Evolutionary conservation across 2,113 vertebrate genomes (phyloP).

Genomic region (Terrapene triunguis): DNA sequence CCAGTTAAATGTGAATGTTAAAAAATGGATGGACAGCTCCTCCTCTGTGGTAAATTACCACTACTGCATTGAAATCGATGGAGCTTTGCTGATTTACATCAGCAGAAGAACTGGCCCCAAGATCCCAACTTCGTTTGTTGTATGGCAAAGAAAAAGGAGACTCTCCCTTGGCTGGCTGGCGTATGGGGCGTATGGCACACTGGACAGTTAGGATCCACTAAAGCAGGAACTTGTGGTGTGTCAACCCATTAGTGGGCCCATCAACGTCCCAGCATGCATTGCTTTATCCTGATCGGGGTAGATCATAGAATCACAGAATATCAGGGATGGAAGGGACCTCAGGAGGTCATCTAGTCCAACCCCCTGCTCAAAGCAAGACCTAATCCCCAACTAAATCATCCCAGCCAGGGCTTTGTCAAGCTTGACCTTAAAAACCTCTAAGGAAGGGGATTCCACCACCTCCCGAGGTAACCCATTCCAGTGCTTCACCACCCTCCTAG

Average conservation of each 20-base stretch:
- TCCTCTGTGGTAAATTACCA: neutral
- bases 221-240: neutral
- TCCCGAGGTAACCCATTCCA: too few species aligned
- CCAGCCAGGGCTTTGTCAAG: too few species aligned
- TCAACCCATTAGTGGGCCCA: neutral
- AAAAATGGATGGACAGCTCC: neutral
- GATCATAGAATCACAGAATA: neutral
- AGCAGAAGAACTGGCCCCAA: neutral
- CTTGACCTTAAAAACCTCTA: too few species aligned
- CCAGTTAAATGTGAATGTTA: neutral
- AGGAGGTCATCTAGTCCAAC: too few species aligned
- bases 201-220: neutral
- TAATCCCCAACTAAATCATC: too few species aligned
- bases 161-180: neutral
- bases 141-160: neutral
- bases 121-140: neutral
- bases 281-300: accelerated
- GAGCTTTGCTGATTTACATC: neutral
- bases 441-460: too few species aligned
- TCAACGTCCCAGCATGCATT: accelerated
- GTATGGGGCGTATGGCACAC: neutral
- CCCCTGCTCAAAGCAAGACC: too few species aligned
- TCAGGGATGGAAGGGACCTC: too few species aligned
- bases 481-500: too few species aligned
- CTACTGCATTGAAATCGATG: neutral